phyloP scores from a whole-genome alignment of 1,140 invertebrate species.

The Colletes gigas region DNA sequence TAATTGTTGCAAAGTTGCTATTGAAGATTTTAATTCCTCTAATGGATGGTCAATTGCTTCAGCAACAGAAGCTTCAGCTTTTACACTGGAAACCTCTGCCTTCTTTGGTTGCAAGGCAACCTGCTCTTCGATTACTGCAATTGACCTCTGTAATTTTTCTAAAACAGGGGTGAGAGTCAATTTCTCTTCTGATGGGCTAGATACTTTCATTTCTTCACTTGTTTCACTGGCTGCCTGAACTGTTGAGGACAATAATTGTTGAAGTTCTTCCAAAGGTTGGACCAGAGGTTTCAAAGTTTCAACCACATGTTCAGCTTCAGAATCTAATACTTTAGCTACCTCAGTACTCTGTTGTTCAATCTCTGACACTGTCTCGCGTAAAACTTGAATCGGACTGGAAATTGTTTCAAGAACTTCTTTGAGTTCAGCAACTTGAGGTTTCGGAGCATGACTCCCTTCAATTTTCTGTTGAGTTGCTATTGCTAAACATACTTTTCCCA shows the following conservation, averaged over 20 bases:
- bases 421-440: neutral
- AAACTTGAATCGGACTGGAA: neutral
- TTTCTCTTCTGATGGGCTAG: neutral
- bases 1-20: neutral
- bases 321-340: neutral
- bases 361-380: neutral
- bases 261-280: slow-evolving; percentile 22
- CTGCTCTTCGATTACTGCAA: slow-evolving; percentile 13
- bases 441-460: neutral
- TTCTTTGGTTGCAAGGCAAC: neutral
- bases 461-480: slow-evolving; percentile 27
- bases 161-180: slow-evolving; percentile 16
- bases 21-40: slow-evolving; percentile 37
- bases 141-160: slow-evolving; percentile 21
- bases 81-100: neutral
- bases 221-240: neutral
- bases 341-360: neutral
- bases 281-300: neutral
- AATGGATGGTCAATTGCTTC: slow-evolving; percentile 27
- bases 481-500: slow-evolving; percentile 34
- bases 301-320: neutral
- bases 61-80: neutral
- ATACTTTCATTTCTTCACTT: neutral
- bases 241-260: neutral
- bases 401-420: neutral